phyloP scores from a whole-genome alignment of 2,888 invertebrate species.

The Galeopsomyia nigrocyanea region DNA sequence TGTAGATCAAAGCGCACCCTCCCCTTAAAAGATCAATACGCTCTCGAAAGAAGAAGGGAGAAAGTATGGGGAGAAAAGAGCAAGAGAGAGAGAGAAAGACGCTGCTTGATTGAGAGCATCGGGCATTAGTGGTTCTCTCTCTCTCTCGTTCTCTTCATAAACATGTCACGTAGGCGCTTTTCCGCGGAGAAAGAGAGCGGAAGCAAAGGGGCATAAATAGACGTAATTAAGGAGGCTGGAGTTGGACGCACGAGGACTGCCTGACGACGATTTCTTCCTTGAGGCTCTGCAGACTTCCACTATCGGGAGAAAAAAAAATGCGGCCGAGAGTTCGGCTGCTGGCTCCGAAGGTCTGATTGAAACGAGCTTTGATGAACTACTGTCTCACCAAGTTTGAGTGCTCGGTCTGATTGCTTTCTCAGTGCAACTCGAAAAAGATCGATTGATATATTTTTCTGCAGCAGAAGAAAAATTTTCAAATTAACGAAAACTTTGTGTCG shows the following conservation, averaged over 20 bases:
- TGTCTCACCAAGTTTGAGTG: neutral
- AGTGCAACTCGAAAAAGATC: too few species aligned
- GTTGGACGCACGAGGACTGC: conserved; percentile 35
- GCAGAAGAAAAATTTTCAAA: too few species aligned
- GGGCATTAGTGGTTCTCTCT: conserved; percentile 61
- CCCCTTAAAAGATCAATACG: conserved; percentile 64
- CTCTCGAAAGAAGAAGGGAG: conserved; percentile 54
- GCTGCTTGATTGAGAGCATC: conserved; percentile 64
- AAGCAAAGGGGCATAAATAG: conserved; percentile 67
- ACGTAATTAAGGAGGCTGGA: conserved; percentile 63
- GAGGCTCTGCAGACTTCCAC: conserved; percentile 12
- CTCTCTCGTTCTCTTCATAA: conserved; percentile 61
- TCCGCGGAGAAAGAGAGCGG: conserved; percentile 58
- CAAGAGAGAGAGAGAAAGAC: conserved; percentile 45
- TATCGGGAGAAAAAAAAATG: conserved; percentile 1
- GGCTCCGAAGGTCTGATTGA: conserved; percentile 31
- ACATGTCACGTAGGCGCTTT: conserved; percentile 66
- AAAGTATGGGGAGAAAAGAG: conserved; percentile 30
- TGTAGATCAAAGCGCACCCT: conserved; percentile 67
- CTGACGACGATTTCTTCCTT: conserved; percentile 14
- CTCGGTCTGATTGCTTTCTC: too few species aligned
- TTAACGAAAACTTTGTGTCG: too few species aligned
- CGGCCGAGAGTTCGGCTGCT: neutral
- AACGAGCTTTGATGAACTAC: conserved; percentile 22
- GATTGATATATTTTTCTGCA: too few species aligned